Evolutionary conservation across 2,888 invertebrate genomes (phyloP).

Genomic region (Thymelicus sylvestris): DNA sequence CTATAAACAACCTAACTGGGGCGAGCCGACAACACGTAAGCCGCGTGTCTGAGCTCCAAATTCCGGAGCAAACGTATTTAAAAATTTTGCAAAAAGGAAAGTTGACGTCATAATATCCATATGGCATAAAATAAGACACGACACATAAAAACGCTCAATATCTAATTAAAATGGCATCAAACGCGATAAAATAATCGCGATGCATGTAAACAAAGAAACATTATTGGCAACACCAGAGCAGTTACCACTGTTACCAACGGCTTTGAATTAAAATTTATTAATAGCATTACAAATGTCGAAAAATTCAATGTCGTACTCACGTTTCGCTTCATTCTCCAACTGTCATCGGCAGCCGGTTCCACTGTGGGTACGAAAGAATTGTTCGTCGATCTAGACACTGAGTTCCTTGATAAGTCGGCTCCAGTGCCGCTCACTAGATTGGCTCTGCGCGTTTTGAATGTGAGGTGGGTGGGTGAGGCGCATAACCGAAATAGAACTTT

Average conservation of each 20-base stretch:
- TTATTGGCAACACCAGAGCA: constrained; percentile 58
- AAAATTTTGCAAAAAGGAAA: constrained; percentile 40
- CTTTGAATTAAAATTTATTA: constrained; percentile 24
- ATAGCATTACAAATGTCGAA: constrained; percentile 30
- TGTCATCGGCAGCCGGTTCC: constrained; percentile 47
- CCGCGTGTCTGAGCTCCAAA: constrained; percentile 54
- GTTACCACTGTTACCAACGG: constrained; percentile 51
- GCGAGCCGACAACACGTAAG: constrained; percentile 58
- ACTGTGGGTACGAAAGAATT: constrained; percentile 30
- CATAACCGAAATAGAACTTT: constrained; percentile 81
- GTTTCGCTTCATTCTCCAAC: constrained; percentile 76
- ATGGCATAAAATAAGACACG: constrained; percentile 33
- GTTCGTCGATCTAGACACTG: constrained; percentile 50
- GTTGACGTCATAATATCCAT: constrained; percentile 37
- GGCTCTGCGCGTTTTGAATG: constrained; percentile 66
- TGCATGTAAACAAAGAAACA: constrained; percentile 64
- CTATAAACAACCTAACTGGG: constrained; percentile 63
- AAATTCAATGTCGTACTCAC: constrained; percentile 62
- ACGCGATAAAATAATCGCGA: too few relatives aligned
- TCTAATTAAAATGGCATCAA: too few relatives aligned
- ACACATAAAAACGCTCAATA: constrained; percentile 37
- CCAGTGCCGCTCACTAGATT: constrained; percentile 66
- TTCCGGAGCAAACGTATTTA: constrained; percentile 50
- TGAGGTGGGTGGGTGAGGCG: constrained; percentile 62
- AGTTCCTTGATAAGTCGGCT: constrained; percentile 59